These are phyloP conservation scores for Drosophila helvetica DNA, from an alignment of 2,888 invertebrate genomes.

Conservation along the genomic window DNA sequence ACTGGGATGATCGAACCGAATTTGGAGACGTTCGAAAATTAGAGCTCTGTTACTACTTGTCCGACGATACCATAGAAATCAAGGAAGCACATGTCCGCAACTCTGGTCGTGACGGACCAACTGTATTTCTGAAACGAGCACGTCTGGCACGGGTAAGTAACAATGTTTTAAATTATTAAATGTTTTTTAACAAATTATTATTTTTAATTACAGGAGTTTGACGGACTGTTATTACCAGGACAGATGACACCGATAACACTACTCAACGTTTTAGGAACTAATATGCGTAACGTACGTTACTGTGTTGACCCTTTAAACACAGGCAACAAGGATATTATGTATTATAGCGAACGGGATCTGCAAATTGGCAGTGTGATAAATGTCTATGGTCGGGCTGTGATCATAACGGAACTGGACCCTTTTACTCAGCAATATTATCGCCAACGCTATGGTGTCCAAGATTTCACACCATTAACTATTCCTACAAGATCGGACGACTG, in stretches of 20 bases:
- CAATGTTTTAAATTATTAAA: background rate
- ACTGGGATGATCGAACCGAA: conserved; percentile 94
- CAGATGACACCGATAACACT: conserved; percentile 85
- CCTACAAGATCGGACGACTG: conserved; percentile 73
- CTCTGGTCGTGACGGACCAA: conserved; percentile 89
- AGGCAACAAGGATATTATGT: conserved; percentile 83
- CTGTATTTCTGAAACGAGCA: conserved; percentile 89
- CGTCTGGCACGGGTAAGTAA: conserved; percentile 89
- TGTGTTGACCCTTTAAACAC: conserved; percentile 86
- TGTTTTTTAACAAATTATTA: too few relatives aligned
- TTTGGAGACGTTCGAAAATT: conserved; percentile 91
- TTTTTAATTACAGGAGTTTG: conserved; percentile 67
- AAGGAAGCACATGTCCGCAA: conserved; percentile 89
- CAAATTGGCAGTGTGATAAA: conserved; percentile 92
- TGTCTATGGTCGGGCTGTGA: conserved; percentile 91
- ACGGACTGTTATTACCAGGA: conserved; percentile 84
- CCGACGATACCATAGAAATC: conserved; percentile 95
- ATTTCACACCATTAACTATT: conserved; percentile 74
- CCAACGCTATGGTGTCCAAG: conserved; percentile 83
- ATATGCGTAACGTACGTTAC: conserved; percentile 85
- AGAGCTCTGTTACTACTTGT: conserved; percentile 92
- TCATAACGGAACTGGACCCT: conserved; percentile 92
- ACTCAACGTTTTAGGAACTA: conserved; percentile 87
- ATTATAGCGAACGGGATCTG: conserved; percentile 86
- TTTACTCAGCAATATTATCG: conserved; percentile 94